A percentile compares a stretch with the other conserved stretches of the same genome.
These are phyloP conservation scores for Zygothrica quintamaculata DNA, from an alignment of 2,888 invertebrate genomes.

Conservation along the genomic window DNA sequence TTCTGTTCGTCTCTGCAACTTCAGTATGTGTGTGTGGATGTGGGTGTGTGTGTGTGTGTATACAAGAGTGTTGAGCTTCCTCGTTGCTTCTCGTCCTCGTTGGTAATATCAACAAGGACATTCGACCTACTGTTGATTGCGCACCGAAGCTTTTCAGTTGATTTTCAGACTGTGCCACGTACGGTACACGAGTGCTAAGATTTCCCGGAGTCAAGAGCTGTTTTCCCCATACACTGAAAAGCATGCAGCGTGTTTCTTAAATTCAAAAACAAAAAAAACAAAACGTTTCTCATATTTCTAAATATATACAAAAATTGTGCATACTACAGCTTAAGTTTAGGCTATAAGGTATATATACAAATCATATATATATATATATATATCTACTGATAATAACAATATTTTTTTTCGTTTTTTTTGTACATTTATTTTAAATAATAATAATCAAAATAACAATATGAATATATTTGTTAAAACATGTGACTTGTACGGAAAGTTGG, in stretches of 20 bases:
- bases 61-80: slow-evolving; percentile 48
- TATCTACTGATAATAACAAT: too few species aligned
- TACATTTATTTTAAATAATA: slow-evolving; percentile 7
- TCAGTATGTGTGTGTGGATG: slow-evolving; percentile 12
- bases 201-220: slow-evolving; percentile 34
- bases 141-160: slow-evolving; percentile 75
- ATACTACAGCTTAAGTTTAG: slow-evolving; percentile 15
- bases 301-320: slow-evolving; percentile 1
- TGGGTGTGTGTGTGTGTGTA: slow-evolving; percentile 11
- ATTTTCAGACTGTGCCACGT: slow-evolving; percentile 77
- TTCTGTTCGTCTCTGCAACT: slow-evolving; percentile 45
- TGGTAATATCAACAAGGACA: slow-evolving; percentile 75
- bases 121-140: slow-evolving; percentile 80
- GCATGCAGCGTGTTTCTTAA: slow-evolving; percentile 52
- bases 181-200: slow-evolving; percentile 60
- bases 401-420: too few species aligned
- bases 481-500: slow-evolving; percentile 50
- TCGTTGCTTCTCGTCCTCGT: slow-evolving; percentile 43
- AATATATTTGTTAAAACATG: slow-evolving; percentile 23
- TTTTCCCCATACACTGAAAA: slow-evolving; percentile 13
- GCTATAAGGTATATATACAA: slow-evolving; percentile 28
- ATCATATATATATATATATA: slow-evolving; percentile 22
- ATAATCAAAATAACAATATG: too few species aligned
- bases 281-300: not conserved
- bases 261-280: slow-evolving; percentile 33